Conservation (phyloP, 2,113 vertebrate genomes). For the Corvus hawaiiensis region DNA sequence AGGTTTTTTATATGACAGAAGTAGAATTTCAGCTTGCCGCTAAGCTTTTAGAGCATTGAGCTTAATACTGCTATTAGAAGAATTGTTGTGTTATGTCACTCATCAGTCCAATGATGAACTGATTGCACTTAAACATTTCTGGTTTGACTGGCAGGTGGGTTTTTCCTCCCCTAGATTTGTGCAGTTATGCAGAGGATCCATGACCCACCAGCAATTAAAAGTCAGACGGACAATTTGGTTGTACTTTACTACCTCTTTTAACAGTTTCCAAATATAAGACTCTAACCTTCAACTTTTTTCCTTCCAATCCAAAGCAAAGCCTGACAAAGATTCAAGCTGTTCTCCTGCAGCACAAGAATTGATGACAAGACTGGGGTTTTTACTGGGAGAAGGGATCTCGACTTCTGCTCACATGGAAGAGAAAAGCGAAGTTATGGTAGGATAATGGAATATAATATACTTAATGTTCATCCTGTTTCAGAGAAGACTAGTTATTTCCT, state of each 20-base stretch:
- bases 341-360: slow-evolving; percentile 96
- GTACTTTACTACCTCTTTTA: background rate
- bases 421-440: slow-evolving; percentile 95
- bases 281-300: slow-evolving; percentile 22
- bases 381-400: slow-evolving; percentile 97
- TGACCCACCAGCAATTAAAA: background rate
- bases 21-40: background rate
- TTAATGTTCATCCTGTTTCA: background rate
- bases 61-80: background rate
- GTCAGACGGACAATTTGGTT: background rate
- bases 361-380: slow-evolving; percentile 98
- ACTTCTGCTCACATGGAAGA: slow-evolving; percentile 88
- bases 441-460: background rate
- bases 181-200: background rate
- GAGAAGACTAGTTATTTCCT: background rate
- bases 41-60: background rate
- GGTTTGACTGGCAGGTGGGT: background rate
- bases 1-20: background rate
- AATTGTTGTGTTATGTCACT: fast-evolving
- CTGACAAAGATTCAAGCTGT: slow-evolving; percentile 85
- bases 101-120: background rate
- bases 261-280: background rate
- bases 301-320: slow-evolving; percentile 77
- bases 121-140: background rate
- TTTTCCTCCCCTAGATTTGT: background rate